These are phyloP conservation scores for Cosmorhoe ocellata DNA, from an alignment of 2,888 invertebrate species.

Conservation along the genomic window DNA sequence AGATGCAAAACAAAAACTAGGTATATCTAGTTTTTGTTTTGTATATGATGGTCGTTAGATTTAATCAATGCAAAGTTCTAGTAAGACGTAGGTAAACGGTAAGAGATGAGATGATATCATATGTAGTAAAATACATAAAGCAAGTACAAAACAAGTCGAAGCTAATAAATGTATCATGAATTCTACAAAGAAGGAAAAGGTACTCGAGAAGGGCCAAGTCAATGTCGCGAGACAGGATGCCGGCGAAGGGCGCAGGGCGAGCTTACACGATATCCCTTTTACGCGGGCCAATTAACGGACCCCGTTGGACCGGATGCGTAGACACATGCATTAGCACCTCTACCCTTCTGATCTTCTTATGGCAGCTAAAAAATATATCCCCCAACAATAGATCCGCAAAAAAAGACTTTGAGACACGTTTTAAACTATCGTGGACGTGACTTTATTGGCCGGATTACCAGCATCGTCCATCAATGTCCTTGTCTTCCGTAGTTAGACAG, in stretches of 20 bases:
- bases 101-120: no score
- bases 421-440: slow-evolving; percentile 48
- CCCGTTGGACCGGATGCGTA: slow-evolving; percentile 75
- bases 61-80: no score
- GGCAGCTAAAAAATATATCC: slow-evolving; percentile 54
- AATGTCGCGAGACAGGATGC: slow-evolving; percentile 67
- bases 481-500: slow-evolving; percentile 53
- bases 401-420: slow-evolving; percentile 46
- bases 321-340: slow-evolving; percentile 78
- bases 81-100: no score
- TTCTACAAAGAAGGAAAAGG: background rate
- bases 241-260: slow-evolving; percentile 54
- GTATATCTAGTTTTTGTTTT: no score
- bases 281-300: slow-evolving; percentile 80
- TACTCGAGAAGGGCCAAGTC: slow-evolving; percentile 40
- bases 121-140: no score
- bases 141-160: no score
- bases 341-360: slow-evolving; percentile 75
- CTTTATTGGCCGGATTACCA: slow-evolving; percentile 59
- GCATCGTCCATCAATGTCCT: slow-evolving; percentile 53
- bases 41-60: no score
- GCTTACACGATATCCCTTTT: slow-evolving; percentile 82
- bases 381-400: slow-evolving; percentile 57
- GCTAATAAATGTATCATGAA: background rate
- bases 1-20: slow-evolving; percentile 20